A percentile compares a stretch with the other conserved stretches of the same genome.
Evolutionary conservation across 2,888 invertebrate genomes (phyloP).

Genomic region (Carcina quercana): DNA sequence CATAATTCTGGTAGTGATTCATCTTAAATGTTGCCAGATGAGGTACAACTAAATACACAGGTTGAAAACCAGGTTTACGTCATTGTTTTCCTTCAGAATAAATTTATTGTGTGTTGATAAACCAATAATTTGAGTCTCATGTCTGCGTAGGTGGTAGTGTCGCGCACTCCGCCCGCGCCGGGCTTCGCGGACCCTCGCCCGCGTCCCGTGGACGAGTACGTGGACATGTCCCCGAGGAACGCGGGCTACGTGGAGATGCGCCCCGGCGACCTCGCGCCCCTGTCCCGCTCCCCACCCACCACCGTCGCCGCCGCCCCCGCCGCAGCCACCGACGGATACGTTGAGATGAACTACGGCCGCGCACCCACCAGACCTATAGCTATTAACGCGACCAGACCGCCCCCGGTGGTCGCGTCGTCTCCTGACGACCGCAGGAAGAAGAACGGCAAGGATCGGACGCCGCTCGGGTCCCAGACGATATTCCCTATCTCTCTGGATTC

Average conservation of each 20-base stretch:
- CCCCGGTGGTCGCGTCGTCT: slow-evolving; percentile 6
- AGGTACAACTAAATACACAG: too few relatives aligned
- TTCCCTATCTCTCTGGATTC: slow-evolving; percentile 81
- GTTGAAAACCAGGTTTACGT: too few relatives aligned
- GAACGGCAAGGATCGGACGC: slow-evolving; percentile 74
- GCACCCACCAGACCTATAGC: slow-evolving; percentile 23
- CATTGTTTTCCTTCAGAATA: too few relatives aligned
- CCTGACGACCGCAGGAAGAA: slow-evolving; percentile 19
- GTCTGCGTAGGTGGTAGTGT: slow-evolving; percentile 30
- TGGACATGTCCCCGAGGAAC: slow-evolving; percentile 62
- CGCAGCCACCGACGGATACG: slow-evolving; percentile 26
- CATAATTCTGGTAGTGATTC: too few relatives aligned
- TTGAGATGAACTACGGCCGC: slow-evolving; percentile 51
- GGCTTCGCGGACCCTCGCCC: slow-evolving; percentile 31
- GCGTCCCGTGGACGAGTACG: slow-evolving; percentile 53
- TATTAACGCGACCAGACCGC: slow-evolving; percentile 5
- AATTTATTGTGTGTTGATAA: too few relatives aligned
- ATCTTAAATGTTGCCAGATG: too few relatives aligned
- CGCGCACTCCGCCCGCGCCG: slow-evolving; percentile 40
- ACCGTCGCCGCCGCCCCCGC: not conserved
- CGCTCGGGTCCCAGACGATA: slow-evolving; percentile 77
- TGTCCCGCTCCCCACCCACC: slow-evolving; percentile 51
- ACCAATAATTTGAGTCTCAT: too few relatives aligned
- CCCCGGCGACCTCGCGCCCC: slow-evolving; percentile 34
- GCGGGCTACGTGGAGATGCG: slow-evolving; percentile 78